Evolutionary conservation across 2,888 invertebrate genomes (phyloP).

Genomic region (Brachylomia viminalis): DNA sequence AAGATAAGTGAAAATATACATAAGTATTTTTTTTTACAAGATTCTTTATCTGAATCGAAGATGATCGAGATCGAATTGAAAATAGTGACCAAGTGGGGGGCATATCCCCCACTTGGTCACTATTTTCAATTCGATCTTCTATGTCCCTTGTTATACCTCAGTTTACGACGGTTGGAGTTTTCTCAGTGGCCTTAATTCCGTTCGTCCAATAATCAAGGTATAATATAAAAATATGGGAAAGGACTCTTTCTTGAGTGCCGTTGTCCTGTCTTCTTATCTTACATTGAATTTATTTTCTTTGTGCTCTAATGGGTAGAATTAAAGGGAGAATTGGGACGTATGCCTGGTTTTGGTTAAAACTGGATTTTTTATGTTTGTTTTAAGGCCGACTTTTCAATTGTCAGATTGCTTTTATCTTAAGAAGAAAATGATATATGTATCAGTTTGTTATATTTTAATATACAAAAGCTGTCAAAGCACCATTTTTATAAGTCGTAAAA

Average conservation of each 20-base stretch:
- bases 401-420: not conserved
- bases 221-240: constrained; percentile 79
- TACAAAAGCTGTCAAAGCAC: not conserved
- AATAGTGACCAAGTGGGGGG: no score
- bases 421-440: no score
- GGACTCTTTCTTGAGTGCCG: constrained; percentile 65
- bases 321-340: constrained; percentile 6
- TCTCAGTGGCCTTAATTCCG: constrained; percentile 73
- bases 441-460: not conserved
- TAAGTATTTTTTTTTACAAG: no score
- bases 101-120: not conserved
- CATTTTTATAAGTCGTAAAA: not conserved
- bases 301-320: constrained; percentile 15
- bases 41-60: no score
- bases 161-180: constrained; percentile 70
- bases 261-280: constrained; percentile 69
- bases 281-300: constrained; percentile 41
- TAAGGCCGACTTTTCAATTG: not conserved
- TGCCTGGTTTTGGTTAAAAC: not conserved
- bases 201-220: constrained; percentile 78
- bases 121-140: constrained; percentile 72
- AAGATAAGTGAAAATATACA: no score
- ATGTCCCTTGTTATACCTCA: constrained; percentile 72
- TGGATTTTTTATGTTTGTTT: not conserved
- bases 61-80: no score